Base-by-base conservation (phyloP, 2,888 invertebrate species). In the Anthrax anthrax region DNA sequence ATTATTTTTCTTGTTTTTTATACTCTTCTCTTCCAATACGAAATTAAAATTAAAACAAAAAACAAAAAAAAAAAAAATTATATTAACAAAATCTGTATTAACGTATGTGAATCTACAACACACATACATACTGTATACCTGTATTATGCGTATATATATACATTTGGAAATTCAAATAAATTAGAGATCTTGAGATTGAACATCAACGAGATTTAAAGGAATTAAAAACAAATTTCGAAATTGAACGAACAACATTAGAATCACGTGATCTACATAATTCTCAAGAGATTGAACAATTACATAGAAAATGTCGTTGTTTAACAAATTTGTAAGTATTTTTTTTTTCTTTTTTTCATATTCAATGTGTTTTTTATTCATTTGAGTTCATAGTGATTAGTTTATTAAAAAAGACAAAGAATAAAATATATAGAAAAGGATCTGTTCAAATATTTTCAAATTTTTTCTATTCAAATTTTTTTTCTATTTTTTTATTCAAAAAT, bases 261-360 rank as follows among this genome's bases (percentile, higher is more conserved):
- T 64, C 69, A 52, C 67, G 70, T 50, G 67, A 69, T 52, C 68
- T 73, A 42, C 72, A 72, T 57, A 73, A 74, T 56, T 64, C 69
- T 29, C 71, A 73, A 57, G 70, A 72, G 55, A 72, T 75, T 48
- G 73, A 74, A 55, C 73, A 74, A 55, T 60, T 75, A 52, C 74
- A 75, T 56, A 64, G 71, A 51, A 74, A 74, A 56, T 74, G 74
- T 56, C 70, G 70, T 53, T 74, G 74, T 56, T 62, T 75, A 48
- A 74, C 74, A 18, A 75, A 75, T 64, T 58, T 75, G 72, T 74
- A 67, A 72, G 73, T 70, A 53, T 44, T 36, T 23, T 32, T 36
- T n/a, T 29, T 44, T 47, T 40, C 37, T 14, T 38, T 37, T 39
- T 34, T 17, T n/a, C 23, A 23, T 23, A 23, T 23, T 5, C 41